phyloP scores from a whole-genome alignment of 2,113 vertebrate species.

The Neotragus pygmaeus region DNA sequence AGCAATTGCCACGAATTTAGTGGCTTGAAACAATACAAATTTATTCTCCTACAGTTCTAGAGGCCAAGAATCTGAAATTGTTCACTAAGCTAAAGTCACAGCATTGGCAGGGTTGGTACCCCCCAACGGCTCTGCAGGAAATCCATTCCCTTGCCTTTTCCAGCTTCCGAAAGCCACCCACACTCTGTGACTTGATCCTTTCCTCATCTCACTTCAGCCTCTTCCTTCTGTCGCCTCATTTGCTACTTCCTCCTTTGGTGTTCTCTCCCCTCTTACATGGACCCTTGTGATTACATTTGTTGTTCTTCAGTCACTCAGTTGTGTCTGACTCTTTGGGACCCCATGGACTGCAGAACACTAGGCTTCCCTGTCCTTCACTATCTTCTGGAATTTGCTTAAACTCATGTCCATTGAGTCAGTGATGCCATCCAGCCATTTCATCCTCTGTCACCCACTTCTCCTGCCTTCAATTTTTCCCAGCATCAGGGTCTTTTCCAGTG shows the following conservation, averaged over 20 bases:
- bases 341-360: neutral
- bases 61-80: neutral
- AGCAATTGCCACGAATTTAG: neutral
- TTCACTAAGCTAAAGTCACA: neutral
- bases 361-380: neutral
- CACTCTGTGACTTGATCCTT: neutral
- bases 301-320: neutral
- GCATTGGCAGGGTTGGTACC: neutral
- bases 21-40: neutral
- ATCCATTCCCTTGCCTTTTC: neutral
- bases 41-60: neutral
- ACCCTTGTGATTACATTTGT: neutral
- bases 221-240: neutral
- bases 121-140: neutral
- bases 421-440: neutral
- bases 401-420: neutral
- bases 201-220: neutral
- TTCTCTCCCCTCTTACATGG: neutral
- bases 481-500: neutral
- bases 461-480: neutral
- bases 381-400: neutral
- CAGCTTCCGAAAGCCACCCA: neutral
- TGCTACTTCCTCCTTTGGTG: neutral
- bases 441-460: neutral
- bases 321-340: neutral